These are phyloP conservation scores for Rhyacichthys aspro DNA, from an alignment of 2,797 vertebrate species.

Conservation along the genomic window DNA sequence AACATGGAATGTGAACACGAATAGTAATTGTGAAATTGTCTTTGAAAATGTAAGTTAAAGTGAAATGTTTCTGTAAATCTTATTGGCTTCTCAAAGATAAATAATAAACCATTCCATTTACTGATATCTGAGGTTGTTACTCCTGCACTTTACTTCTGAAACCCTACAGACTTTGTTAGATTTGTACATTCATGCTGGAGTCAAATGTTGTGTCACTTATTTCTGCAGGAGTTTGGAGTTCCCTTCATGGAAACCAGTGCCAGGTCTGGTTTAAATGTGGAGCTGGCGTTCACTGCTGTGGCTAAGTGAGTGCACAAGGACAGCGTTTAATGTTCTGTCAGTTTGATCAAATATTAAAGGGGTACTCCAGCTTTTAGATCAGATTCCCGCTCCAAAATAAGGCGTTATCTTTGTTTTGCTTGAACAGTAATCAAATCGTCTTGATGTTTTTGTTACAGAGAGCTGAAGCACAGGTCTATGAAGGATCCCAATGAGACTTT, in stretches of 20 bases:
- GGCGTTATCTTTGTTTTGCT: background rate
- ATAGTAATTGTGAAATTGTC: too few species aligned
- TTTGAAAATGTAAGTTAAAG: too few species aligned
- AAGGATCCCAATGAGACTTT: slow-evolving; percentile 88
- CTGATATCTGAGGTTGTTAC: too few species aligned
- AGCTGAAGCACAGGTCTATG: slow-evolving; percentile 88
- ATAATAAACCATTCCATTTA: too few species aligned
- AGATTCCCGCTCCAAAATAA: background rate
- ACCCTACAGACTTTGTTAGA: background rate
- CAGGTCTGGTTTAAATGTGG: slow-evolving; percentile 90
- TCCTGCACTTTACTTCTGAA: too few species aligned
- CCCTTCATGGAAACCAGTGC: slow-evolving; percentile 97
- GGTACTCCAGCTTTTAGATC: background rate
- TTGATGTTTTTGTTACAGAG: slow-evolving; percentile 72
- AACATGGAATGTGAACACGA: too few species aligned
- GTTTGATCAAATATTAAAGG: background rate
- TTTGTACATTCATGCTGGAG: background rate
- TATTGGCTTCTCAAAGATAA: too few species aligned
- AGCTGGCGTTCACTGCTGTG: slow-evolving; percentile 90
- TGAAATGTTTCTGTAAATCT: too few species aligned
- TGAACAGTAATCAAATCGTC: background rate
- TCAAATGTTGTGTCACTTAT: slow-evolving; percentile 9
- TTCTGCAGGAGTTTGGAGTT: slow-evolving; percentile 88
- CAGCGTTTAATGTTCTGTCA: background rate
- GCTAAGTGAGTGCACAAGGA: slow-evolving; percentile 85